A percentile compares a stretch with the other conserved stretches of the same genome.
Conservation (phyloP, 2,797 vertebrate genomes). For the Peromyscus aztecus region DNA sequence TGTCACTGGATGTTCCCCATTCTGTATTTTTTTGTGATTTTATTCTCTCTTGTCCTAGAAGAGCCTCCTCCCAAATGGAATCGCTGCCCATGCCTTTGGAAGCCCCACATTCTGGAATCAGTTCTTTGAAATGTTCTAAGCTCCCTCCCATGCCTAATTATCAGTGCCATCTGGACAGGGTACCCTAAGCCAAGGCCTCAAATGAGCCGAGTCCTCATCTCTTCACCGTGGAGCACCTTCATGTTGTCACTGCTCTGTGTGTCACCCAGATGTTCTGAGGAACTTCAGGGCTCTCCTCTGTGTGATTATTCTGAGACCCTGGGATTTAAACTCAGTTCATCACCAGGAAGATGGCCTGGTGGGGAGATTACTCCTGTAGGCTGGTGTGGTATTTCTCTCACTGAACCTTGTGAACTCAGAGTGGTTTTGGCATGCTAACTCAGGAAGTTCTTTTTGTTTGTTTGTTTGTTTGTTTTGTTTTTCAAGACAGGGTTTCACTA, state of each 20-base stretch:
- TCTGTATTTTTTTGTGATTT: neutral
- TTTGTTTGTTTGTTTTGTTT: neutral
- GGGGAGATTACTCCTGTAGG: neutral
- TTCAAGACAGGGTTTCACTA: neutral
- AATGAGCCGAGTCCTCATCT: neutral
- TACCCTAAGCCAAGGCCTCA: neutral
- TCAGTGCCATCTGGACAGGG: neutral
- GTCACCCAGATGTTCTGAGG: neutral
- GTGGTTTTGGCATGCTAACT: neutral
- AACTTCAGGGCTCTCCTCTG: neutral
- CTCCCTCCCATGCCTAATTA: neutral
- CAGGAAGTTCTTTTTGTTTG: neutral
- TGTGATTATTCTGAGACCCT: neutral
- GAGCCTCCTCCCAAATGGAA: neutral
- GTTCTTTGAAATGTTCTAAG: constrained; percentile 7
- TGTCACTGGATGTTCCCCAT: neutral
- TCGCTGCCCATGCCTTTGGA: neutral
- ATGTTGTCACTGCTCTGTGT: neutral
- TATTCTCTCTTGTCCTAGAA: neutral
- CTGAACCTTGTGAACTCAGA: neutral
- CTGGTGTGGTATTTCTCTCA: neutral
- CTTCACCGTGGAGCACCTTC: neutral
- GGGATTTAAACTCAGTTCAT: neutral
- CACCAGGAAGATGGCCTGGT: neutral
- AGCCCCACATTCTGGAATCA: neutral